A percentile compares a stretch with the other conserved stretches of the same genome.
Conservation (phyloP, 1,140 invertebrate genomes). For the Drosophila baimaii region DNA sequence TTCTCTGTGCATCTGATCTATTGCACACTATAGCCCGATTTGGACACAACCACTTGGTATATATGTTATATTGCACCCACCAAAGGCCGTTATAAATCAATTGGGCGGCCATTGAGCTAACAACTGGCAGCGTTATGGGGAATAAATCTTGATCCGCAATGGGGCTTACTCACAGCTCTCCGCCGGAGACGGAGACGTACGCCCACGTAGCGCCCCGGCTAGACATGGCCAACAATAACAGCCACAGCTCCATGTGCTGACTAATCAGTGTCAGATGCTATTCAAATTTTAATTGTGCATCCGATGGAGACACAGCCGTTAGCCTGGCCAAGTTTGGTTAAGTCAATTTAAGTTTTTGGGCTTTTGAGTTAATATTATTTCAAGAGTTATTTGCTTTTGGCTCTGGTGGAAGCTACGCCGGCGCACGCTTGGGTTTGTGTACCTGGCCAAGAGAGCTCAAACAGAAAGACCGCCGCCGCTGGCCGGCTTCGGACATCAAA, state of each 20-base stretch:
- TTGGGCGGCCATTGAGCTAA: constrained; percentile 59
- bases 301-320: constrained; percentile 40
- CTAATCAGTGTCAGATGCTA: constrained; percentile 55
- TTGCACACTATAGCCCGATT: constrained; percentile 30
- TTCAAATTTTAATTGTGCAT: constrained; percentile 72
- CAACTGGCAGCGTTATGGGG: constrained; percentile 29
- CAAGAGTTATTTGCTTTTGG: constrained; percentile 9
- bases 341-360: constrained; percentile 27
- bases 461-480: constrained; percentile 33
- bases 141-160: constrained; percentile 54
- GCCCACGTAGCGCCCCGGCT: constrained; percentile 66
- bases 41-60: constrained; percentile 44
- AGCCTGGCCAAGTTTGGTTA: constrained; percentile 59
- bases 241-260: constrained; percentile 50
- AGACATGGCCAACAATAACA: constrained; percentile 36
- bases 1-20: constrained; percentile 24
- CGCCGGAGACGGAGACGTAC: constrained; percentile 66
- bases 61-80: constrained; percentile 59
- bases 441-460: constrained; percentile 12
- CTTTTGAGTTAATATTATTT: constrained; percentile 31
- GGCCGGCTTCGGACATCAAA: constrained; percentile 43
- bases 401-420: constrained; percentile 7
- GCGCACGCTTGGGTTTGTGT: constrained; percentile 30
- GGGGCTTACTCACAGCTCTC: constrained; percentile 48
- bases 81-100: constrained; percentile 73